A percentile compares a stretch with the other conserved stretches of the same genome.
Conservation (phyloP, 1,140 invertebrate species). For the Hycleus phaleratus region DNA sequence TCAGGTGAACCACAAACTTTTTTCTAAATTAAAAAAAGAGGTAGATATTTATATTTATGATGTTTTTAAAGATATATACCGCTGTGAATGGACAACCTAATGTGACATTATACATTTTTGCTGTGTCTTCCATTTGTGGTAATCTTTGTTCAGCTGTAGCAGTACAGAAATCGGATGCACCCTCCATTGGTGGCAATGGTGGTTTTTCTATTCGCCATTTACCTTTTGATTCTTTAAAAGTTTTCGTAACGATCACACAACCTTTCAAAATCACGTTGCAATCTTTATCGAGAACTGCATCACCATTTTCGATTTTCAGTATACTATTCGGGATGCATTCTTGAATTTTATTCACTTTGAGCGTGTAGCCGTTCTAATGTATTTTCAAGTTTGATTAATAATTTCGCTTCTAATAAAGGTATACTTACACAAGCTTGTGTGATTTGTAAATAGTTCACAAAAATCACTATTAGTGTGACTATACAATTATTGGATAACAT, state of each 20-base stretch:
- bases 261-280: constrained; percentile 21
- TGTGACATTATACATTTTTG: constrained; percentile 11
- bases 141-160: constrained; percentile 2
- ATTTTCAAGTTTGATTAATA: neutral
- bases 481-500: no score
- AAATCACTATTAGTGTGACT: neutral
- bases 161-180: constrained; percentile 13
- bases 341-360: constrained; percentile 17
- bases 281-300: constrained; percentile 19
- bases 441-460: neutral
- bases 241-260: constrained; percentile 22
- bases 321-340: constrained; percentile 20
- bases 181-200: constrained; percentile 17
- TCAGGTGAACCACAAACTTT: constrained; percentile 19
- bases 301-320: constrained; percentile 6
- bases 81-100: constrained; percentile 1
- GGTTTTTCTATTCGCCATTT: constrained; percentile 15
- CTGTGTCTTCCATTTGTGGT: neutral
- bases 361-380: constrained; percentile 24
- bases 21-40: constrained; percentile 8
- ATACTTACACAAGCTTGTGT: constrained; percentile 7
- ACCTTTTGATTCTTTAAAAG: constrained; percentile 21
- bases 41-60: no score
- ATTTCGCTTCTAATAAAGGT: neutral
- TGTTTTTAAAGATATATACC: no score